A percentile compares a stretch with the other conserved stretches of the same genome.
These are phyloP conservation scores for Pissodes strobi DNA, from an alignment of 1,140 invertebrate species.

Conservation along the genomic window DNA sequence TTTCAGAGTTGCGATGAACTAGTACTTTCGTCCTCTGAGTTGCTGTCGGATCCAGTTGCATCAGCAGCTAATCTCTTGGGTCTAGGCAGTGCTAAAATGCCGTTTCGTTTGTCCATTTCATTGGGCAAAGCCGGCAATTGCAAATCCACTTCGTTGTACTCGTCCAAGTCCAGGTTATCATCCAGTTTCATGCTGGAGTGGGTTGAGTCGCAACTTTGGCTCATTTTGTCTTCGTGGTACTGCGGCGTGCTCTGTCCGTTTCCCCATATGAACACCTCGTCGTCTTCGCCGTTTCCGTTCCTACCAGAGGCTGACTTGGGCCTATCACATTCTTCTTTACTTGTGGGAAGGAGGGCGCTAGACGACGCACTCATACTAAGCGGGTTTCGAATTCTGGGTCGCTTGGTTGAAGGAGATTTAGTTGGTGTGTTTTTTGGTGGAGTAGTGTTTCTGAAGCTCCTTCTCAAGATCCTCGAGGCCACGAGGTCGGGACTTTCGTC, in stretches of 20 bases:
- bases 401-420: conserved; percentile 61
- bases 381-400: conserved; percentile 55
- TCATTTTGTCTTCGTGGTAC: conserved; percentile 8
- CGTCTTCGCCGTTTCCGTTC: conserved; percentile 43
- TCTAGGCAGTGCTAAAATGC: conserved; percentile 43
- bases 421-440: conserved; percentile 52
- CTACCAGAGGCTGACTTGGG: conserved; percentile 37
- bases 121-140: conserved; percentile 50
- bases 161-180: conserved; percentile 46
- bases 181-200: conserved; percentile 33
- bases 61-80: conserved; percentile 69
- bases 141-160: conserved; percentile 44
- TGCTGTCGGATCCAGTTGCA: conserved; percentile 61
- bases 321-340: conserved; percentile 39
- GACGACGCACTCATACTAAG: conserved; percentile 63
- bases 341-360: conserved; percentile 41
- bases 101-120: conserved; percentile 49
- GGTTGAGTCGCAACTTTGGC: conserved; percentile 19
- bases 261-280: conserved; percentile 41
- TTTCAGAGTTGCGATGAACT: conserved; percentile 54
- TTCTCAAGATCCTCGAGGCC: conserved; percentile 63
- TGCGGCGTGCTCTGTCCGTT: not conserved
- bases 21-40: conserved; percentile 61
- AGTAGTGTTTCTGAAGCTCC: conserved; percentile 55
- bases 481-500: conserved; percentile 71